Evolutionary conservation across 2,797 vertebrate genomes (phyloP).

Genomic region (Megaceryle alcyon): DNA sequence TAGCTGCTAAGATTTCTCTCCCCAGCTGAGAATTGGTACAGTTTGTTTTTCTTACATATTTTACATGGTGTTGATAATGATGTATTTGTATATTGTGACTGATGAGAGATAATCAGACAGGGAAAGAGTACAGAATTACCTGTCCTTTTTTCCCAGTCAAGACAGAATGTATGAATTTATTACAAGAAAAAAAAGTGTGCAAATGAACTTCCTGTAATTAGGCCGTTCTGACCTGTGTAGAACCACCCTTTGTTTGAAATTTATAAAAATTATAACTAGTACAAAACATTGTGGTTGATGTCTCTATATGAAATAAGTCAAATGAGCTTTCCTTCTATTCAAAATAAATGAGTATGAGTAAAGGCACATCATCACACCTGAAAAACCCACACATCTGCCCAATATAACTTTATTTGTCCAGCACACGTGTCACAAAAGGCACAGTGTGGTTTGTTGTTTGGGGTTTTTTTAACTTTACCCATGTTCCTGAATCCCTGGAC

Average conservation of each 20-base stretch:
- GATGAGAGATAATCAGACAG: conserved; percentile 69
- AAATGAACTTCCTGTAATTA: conserved; percentile 73
- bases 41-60: conserved; percentile 65
- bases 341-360: neutral
- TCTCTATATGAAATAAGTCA: conserved; percentile 12
- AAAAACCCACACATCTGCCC: neutral
- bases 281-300: conserved; percentile 26
- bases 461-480: neutral
- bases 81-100: conserved; percentile 73
- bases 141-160: conserved; percentile 59
- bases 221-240: conserved; percentile 62
- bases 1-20: conserved; percentile 25
- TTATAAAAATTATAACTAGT: conserved; percentile 75
- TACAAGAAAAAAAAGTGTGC: conserved; percentile 51
- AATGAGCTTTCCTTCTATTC: neutral
- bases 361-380: neutral
- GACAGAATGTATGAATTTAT: conserved; percentile 75
- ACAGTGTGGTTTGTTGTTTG: neutral
- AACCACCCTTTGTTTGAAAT: conserved; percentile 70
- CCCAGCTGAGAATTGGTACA: conserved; percentile 62
- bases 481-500: neutral
- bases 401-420: neutral
- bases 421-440: accelerated
- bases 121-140: conserved; percentile 38
- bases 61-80: conserved; percentile 66